Percentiles rank a stretch among this genome's conserved stretches.
Conservation (phyloP, 2,888 invertebrate genomes). For the Hecatera dysodea region DNA sequence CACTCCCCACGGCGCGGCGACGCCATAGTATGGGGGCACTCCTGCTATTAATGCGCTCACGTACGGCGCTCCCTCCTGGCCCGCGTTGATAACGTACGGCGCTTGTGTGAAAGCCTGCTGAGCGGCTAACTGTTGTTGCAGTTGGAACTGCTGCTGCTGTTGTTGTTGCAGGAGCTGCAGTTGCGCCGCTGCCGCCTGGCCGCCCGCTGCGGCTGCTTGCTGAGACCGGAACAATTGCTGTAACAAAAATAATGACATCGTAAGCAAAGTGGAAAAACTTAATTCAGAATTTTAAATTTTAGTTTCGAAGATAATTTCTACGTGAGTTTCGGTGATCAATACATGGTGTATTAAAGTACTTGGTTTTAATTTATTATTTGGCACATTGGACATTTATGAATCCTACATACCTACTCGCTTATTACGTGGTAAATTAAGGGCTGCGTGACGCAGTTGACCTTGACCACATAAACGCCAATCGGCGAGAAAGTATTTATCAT, state of each 20-base stretch:
- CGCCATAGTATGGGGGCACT: slow-evolving; percentile 98
- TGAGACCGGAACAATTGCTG: slow-evolving; percentile 98
- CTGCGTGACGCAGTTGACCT: background rate
- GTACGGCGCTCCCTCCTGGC: slow-evolving; percentile 93
- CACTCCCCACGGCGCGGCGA: slow-evolving; percentile 97
- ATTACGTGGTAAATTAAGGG: background rate
- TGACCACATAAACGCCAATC: background rate
- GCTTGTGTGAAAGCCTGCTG: slow-evolving; percentile 95
- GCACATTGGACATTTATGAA: slow-evolving; percentile 1
- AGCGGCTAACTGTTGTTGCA: slow-evolving; percentile 94
- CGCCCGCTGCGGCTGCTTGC: slow-evolving; percentile 93
- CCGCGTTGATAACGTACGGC: slow-evolving; percentile 96
- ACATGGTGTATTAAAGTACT: background rate
- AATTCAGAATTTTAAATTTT: background rate
- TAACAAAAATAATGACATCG: slow-evolving; percentile 78
- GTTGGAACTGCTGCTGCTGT: slow-evolving; percentile 94
- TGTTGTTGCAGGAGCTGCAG: slow-evolving; percentile 94
- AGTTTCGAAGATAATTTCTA: background rate
- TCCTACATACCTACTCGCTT: background rate
- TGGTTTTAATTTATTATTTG: background rate
- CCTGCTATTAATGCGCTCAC: slow-evolving; percentile 95
- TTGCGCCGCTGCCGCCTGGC: slow-evolving; percentile 92
- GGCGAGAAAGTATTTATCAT: background rate
- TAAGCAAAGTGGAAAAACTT: background rate
- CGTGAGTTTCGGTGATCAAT: background rate